Evolutionary conservation across 1,140 invertebrate species (phyloP).

Genomic region (Diachasmimorpha longicaudata): DNA sequence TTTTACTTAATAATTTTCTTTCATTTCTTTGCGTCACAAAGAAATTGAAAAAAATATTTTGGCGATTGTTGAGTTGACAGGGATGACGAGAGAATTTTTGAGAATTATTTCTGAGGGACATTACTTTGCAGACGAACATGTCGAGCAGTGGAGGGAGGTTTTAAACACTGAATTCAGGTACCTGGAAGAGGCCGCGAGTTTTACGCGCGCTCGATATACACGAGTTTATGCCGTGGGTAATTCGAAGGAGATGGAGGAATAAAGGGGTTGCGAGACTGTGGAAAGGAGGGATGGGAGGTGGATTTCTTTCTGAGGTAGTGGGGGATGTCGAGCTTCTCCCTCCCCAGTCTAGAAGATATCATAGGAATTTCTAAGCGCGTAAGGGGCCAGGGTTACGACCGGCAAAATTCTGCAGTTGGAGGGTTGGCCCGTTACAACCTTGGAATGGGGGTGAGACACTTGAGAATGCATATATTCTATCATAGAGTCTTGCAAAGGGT

Average conservation of each 20-base stretch:
- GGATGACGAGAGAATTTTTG: background rate
- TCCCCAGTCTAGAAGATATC: constrained; percentile 19
- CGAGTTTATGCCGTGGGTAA: constrained; percentile 52
- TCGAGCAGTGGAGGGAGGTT: constrained; percentile 21
- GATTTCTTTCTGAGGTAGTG: background rate
- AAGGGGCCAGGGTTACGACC: constrained; percentile 21
- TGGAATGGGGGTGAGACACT: background rate
- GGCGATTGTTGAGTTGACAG: background rate
- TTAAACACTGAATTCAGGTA: constrained; percentile 46
- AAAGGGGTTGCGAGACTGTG: background rate
- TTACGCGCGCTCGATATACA: constrained; percentile 52
- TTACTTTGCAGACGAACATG: background rate
- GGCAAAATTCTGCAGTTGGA: constrained; percentile 22
- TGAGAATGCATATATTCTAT: constrained; percentile 1
- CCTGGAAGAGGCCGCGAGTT: constrained; percentile 40
- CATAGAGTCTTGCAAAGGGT: background rate
- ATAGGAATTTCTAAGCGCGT: constrained; percentile 34
- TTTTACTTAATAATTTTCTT: too few relatives aligned
- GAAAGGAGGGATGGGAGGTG: background rate
- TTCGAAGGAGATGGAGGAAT: constrained; percentile 28
- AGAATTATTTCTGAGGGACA: background rate
- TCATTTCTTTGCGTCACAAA: background rate
- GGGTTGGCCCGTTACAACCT: background rate
- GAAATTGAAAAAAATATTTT: background rate
- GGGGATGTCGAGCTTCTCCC: background rate